These are phyloP conservation scores for Zaprionus obscuricornis DNA, from an alignment of 2,888 invertebrate species.

Conservation along the genomic window DNA sequence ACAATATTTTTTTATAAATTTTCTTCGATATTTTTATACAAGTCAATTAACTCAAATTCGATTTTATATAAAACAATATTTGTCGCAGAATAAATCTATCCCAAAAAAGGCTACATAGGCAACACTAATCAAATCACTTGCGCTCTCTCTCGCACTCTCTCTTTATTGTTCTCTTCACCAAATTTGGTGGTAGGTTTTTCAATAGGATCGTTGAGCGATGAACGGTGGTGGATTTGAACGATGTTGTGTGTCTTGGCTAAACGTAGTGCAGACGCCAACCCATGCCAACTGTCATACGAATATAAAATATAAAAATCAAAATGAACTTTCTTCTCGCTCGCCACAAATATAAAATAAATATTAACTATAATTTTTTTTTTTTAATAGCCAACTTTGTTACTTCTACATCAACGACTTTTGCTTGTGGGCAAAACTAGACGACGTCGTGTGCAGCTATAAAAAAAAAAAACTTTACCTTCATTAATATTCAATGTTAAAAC, in stretches of 20 bases:
- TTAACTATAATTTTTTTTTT: slow-evolving; percentile 54
- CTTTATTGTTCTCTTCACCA: neutral
- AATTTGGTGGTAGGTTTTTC: slow-evolving; percentile 41
- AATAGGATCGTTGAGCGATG: neutral
- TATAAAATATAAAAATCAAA: neutral
- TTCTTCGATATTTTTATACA: too few relatives aligned
- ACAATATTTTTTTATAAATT: too few relatives aligned
- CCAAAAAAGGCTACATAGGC: too few relatives aligned
- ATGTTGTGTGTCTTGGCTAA: slow-evolving; percentile 30
- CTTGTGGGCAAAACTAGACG: neutral
- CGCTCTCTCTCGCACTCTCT: neutral
- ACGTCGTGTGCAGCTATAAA: neutral
- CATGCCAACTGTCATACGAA: slow-evolving; percentile 35
- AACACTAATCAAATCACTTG: too few relatives aligned
- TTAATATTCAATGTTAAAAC: slow-evolving; percentile 48
- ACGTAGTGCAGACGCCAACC: slow-evolving; percentile 46
- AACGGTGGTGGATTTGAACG: too few relatives aligned
- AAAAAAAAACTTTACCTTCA: slow-evolving; percentile 45
- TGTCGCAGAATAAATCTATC: too few relatives aligned
- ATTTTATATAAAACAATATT: too few relatives aligned
- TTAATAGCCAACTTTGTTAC: slow-evolving; percentile 34
- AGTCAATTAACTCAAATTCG: too few relatives aligned
- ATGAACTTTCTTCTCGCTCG: neutral
- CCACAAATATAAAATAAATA: slow-evolving; percentile 45
- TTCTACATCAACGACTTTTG: neutral